These are phyloP conservation scores for Camponotus vicinus DNA, from an alignment of 1,140 invertebrate genomes.

Conservation along the genomic window DNA sequence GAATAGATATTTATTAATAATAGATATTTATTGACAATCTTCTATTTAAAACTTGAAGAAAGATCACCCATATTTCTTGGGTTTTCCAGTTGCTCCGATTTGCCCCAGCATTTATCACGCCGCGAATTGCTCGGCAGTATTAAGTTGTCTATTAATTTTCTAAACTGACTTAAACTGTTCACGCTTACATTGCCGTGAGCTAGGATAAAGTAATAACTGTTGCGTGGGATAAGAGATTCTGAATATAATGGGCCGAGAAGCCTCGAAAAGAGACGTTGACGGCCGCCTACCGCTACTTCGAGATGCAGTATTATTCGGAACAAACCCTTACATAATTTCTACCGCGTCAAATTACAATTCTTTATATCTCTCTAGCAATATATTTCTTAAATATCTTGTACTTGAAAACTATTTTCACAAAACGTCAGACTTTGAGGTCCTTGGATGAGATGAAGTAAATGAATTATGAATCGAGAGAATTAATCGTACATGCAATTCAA, in stretches of 20 bases:
- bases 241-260: slow-evolving; percentile 14
- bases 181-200: slow-evolving; percentile 4
- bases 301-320: not conserved
- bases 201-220: slow-evolving; percentile 19
- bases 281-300: not conserved
- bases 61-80: not conserved
- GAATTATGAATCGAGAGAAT: not conserved
- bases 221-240: slow-evolving; percentile 39
- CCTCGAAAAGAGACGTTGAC: slow-evolving; percentile 23
- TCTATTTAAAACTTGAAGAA: not conserved
- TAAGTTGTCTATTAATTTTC: slow-evolving; percentile 32
- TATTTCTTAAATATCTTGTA: not conserved
- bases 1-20: not conserved
- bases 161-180: slow-evolving; percentile 23
- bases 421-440: not conserved
- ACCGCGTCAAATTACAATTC: not conserved
- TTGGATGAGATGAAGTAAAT: not conserved
- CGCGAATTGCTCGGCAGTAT: not conserved
- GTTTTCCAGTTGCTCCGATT: slow-evolving; percentile 7
- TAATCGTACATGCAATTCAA: not conserved
- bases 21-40: not conserved
- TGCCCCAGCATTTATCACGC: not conserved
- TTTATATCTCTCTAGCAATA: not conserved
- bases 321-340: slow-evolving; percentile 1
- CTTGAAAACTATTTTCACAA: too few relatives aligned